A percentile compares a stretch with the other conserved stretches of the same genome.
phyloP scores from a whole-genome alignment of 37 sponge, comb jelly and placozoan species.

The Chondrilla cf. caribensis region DNA sequence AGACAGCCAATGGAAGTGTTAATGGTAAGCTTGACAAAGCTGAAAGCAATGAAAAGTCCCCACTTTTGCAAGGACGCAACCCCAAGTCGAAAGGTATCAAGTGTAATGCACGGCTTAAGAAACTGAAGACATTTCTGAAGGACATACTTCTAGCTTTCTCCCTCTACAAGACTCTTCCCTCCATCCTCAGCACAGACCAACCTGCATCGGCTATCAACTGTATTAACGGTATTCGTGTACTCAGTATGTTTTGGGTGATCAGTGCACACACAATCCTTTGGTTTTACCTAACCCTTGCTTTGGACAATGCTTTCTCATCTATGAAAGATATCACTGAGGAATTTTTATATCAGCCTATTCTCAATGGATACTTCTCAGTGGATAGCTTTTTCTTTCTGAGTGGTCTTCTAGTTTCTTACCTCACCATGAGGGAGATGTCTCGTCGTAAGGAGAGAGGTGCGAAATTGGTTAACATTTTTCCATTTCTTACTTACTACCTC shows the following conservation, averaged over 20 bases:
- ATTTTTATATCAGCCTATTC: slow-evolving; percentile 49
- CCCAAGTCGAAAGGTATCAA: neutral
- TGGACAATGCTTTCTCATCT: neutral
- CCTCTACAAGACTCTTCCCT: slow-evolving; percentile 43
- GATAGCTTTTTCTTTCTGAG: slow-evolving; percentile 78
- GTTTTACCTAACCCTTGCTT: neutral
- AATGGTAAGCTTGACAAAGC: neutral
- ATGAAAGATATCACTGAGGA: neutral
- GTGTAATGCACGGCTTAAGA: no score
- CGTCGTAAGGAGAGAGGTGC: slow-evolving; percentile 23
- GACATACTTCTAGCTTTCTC: slow-evolving; percentile 45
- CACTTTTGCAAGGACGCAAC: neutral
- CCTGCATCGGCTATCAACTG: slow-evolving; percentile 59
- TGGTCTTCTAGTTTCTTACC: slow-evolving; percentile 62
- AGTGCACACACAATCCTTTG: slow-evolving; percentile 45
- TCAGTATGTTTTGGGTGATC: slow-evolving; percentile 86
- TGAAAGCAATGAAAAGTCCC: neutral
- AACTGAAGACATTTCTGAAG: neutral
- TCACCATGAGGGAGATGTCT: slow-evolving; percentile 57
- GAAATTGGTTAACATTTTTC: slow-evolving; percentile 22
- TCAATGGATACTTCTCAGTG: slow-evolving; percentile 66
- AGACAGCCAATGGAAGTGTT: neutral
- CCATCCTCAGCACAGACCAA: slow-evolving; percentile 53
- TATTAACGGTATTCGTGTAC: slow-evolving; percentile 74
- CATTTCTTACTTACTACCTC: slow-evolving; percentile 60